Base-by-base conservation (phyloP, 2,888 invertebrate species). In the Andrena chrysosceles region DNA sequence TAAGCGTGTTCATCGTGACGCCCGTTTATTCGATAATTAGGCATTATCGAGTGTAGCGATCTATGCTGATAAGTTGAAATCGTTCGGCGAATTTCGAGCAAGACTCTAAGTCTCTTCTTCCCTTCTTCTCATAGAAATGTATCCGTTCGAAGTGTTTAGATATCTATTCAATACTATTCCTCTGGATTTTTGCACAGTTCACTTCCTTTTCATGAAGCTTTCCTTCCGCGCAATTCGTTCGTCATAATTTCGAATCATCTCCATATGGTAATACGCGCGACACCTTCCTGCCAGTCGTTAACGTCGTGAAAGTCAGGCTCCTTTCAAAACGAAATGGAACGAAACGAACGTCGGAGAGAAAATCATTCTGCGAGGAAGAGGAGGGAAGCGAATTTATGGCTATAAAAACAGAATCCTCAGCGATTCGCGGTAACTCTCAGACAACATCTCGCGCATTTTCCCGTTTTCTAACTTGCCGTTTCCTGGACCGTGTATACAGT, bases 21-120 rank as follows among this genome's bases (percentile, higher is more conserved):
- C 67, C 64, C 42, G 64, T 76, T 67, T 6, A 70, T 68, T 81
- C 60, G 64, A 60, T n/a, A 71, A 71, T 76, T 54, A 70, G 10
- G 49, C 52, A 54, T 67, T 73, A 78, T 77, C 71, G 42, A 16
- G 26, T 52, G 54, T 63, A 23, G 7, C n/a, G 70, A 54, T 71
- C 31, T 8, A 10, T 13, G 35, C 42, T 42, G 70, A 64, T 64
- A 64, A 70, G 31, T 31, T 31, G 33, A 2, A 67, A n/a, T 52
- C 31, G 52, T 8, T 5, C 23, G 8, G 8, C 26, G 64, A 64
- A 64, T 66, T 48, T 64, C 20, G 2, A 6, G 13, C 64, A 31
- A 0, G n/a, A 23, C 23, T 1, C 16, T 5, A 20, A 35, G 23
- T 23, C 35, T 42, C 23, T 63, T 42, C 20, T 63, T 23, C 7